phyloP scores from a whole-genome alignment of 92 coral and sea anemone species.

The Galaxea fascicularis region DNA sequence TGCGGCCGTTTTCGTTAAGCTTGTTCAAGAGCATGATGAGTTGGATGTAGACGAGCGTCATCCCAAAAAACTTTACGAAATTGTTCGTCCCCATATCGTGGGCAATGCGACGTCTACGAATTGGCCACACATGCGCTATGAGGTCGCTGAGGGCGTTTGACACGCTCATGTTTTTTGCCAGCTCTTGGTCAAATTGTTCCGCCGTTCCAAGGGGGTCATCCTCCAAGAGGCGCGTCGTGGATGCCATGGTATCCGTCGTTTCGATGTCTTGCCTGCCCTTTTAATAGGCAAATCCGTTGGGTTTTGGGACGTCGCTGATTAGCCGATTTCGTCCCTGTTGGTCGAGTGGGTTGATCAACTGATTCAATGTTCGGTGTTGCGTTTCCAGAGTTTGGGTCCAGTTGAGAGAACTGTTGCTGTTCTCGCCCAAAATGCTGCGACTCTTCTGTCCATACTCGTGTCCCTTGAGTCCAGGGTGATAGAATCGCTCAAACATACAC shows the following conservation, averaged over 20 bases:
- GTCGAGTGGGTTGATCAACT: slow-evolving; percentile 1
- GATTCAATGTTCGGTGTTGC: background rate
- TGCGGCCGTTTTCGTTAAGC: background rate
- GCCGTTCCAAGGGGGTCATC: too few relatives aligned
- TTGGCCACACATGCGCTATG: slow-evolving; percentile 13
- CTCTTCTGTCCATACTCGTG: slow-evolving; percentile 3
- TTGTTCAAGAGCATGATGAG: background rate
- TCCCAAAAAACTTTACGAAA: background rate
- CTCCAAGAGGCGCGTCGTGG: background rate
- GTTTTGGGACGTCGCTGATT: background rate
- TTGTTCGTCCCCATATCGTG: slow-evolving; percentile 3
- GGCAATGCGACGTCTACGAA: background rate
- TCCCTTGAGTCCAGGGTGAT: background rate
- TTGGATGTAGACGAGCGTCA: background rate
- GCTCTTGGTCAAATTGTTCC: background rate
- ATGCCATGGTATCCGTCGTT: background rate
- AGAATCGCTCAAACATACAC: slow-evolving; percentile 14
- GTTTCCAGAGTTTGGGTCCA: slow-evolving; percentile 10
- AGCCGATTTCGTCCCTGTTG: background rate
- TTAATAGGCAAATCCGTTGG: slow-evolving; percentile 18
- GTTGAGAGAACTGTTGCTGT: slow-evolving; percentile 15
- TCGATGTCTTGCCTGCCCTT: background rate
- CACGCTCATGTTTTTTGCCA: background rate
- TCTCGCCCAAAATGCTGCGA: slow-evolving; percentile 7
- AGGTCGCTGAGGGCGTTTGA: background rate